These are phyloP conservation scores for Thryonomys swinderianus DNA, from an alignment of 2,113 vertebrate genomes.

Conservation along the genomic window DNA sequence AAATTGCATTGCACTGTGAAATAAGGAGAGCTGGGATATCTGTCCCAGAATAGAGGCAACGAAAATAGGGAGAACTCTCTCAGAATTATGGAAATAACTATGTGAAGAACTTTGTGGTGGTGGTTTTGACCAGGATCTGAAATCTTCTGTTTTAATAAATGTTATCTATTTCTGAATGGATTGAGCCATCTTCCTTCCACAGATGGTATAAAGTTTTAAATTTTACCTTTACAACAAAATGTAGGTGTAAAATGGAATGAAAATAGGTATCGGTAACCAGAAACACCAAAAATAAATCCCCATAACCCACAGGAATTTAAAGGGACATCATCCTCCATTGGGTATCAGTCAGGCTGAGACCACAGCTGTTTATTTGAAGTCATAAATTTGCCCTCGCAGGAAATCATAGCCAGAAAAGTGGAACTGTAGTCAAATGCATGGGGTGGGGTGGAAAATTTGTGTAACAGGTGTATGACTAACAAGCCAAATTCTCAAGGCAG, in stretches of 20 bases:
- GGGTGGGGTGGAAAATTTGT: conserved; percentile 62
- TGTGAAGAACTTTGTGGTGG: background rate
- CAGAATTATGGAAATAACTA: background rate
- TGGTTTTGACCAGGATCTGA: background rate
- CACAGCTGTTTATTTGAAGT: conserved; percentile 45
- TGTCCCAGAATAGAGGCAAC: background rate
- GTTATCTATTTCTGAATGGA: background rate
- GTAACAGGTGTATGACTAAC: conserved; percentile 55
- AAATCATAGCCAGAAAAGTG: conserved; percentile 56
- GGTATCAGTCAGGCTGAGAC: background rate
- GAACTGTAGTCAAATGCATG: conserved; percentile 72
- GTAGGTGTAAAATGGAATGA: background rate
- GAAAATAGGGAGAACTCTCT: background rate
- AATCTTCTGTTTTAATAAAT: background rate
- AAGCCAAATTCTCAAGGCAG: conserved; percentile 46
- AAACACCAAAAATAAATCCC: background rate
- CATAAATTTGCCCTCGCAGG: conserved; percentile 55
- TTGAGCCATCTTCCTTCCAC: background rate
- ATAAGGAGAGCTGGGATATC: background rate
- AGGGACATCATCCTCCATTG: background rate
- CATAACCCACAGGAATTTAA: background rate
- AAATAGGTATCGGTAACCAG: background rate
- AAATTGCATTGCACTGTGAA: background rate
- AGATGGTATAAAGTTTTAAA: background rate
- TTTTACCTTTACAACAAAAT: background rate